phyloP scores from a whole-genome alignment of 1,140 invertebrate species.

The Diachasma alloeum region DNA sequence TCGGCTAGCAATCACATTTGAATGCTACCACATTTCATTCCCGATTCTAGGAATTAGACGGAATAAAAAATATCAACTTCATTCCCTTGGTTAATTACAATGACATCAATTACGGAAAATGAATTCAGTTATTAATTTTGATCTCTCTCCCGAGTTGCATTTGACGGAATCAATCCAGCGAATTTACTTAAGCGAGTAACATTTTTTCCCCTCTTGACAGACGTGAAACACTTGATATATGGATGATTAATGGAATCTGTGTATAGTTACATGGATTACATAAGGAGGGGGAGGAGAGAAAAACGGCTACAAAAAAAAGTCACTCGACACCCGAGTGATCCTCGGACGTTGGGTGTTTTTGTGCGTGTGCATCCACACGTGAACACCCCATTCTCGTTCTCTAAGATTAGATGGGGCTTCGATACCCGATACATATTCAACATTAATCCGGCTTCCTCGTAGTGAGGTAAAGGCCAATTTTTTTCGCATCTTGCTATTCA shows the following conservation, averaged over 20 bases:
- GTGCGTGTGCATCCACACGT: constrained; percentile 35
- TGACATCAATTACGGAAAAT: too few relatives aligned
- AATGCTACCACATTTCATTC: neutral
- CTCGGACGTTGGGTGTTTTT: constrained; percentile 15
- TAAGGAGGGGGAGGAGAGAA: neutral
- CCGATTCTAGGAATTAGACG: neutral
- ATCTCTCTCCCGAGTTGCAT: too few relatives aligned
- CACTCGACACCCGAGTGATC: neutral
- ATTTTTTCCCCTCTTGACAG: neutral
- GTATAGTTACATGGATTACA: neutral
- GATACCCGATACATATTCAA: constrained; percentile 47
- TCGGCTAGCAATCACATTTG: neutral
- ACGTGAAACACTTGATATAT: neutral
- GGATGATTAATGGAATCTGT: neutral
- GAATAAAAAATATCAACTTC: neutral
- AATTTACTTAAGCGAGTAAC: neutral
- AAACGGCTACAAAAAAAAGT: neutral
- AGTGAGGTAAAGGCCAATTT: neutral
- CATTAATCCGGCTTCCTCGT: neutral
- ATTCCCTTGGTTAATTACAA: too few relatives aligned
- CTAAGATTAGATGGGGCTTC: constrained; percentile 46
- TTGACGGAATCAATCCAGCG: too few relatives aligned
- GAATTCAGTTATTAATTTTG: too few relatives aligned
- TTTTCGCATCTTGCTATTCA: too few relatives aligned
- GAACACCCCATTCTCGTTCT: constrained; percentile 29